A percentile compares a stretch with the other conserved stretches of the same genome.
phyloP scores from a whole-genome alignment of 2,797 vertebrate genomes.

The Sebastes hubbsi region DNA sequence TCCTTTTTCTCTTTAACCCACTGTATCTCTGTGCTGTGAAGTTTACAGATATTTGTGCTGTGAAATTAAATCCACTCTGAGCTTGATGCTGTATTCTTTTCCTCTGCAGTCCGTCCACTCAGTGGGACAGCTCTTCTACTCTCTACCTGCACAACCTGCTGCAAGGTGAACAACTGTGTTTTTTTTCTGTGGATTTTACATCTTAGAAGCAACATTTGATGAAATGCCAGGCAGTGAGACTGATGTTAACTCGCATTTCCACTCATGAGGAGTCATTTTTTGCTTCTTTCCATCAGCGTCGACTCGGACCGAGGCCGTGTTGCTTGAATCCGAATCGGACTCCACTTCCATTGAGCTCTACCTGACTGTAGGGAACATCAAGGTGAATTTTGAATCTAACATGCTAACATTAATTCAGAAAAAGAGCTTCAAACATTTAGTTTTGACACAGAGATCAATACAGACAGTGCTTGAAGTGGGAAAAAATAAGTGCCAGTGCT shows the following conservation, averaged over 20 bases:
- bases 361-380: conserved; percentile 82
- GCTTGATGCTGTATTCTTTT: background rate
- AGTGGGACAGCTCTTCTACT: conserved; percentile 90
- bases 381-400: conserved; percentile 78
- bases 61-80: background rate
- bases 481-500: no score
- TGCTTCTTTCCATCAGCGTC: conserved; percentile 73
- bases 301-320: conserved; percentile 81
- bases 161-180: conserved; percentile 73
- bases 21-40: background rate
- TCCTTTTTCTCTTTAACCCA: background rate
- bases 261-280: background rate
- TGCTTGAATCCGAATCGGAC: conserved; percentile 78
- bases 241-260: background rate
- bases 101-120: conserved; percentile 80
- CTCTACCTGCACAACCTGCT: conserved; percentile 88
- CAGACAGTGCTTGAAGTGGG: no score
- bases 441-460: background rate
- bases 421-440: background rate
- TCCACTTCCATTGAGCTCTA: conserved; percentile 88
- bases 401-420: background rate
- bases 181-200: background rate
- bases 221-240: background rate
- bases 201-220: background rate
- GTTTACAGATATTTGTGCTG: background rate